These are phyloP conservation scores for Polymixis lichenea DNA, from an alignment of 2,888 invertebrate genomes.

Conservation along the genomic window DNA sequence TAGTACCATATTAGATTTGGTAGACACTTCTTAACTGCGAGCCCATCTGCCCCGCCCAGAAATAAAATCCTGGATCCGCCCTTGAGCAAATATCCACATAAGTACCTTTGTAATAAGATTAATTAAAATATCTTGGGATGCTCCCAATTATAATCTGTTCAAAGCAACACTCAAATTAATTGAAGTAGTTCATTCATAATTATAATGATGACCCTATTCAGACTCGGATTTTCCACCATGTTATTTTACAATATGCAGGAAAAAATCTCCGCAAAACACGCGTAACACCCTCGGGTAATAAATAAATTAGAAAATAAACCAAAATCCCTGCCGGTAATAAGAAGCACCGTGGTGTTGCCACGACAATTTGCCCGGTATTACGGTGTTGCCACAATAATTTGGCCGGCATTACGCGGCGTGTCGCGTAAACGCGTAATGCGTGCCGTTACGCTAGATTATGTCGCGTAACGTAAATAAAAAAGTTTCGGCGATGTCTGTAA, in stretches of 20 bases:
- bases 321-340: conserved; percentile 35
- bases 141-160: not conserved
- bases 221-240: not conserved
- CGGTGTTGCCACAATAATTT: conserved; percentile 30
- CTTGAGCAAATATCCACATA: not conserved
- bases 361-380: conserved; percentile 47
- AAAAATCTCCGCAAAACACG: conserved; percentile 1
- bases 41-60: too few species aligned
- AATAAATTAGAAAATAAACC: conserved; percentile 49
- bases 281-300: conserved; percentile 26
- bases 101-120: not conserved
- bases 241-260: not conserved
- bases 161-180: not conserved
- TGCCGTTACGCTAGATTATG: conserved; percentile 59
- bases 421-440: conserved; percentile 60
- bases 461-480: conserved; percentile 64
- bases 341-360: conserved; percentile 17
- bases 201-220: not conserved
- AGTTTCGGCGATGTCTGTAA: conserved; percentile 61
- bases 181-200: conserved; percentile 1
- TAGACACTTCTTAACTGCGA: too few species aligned
- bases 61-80: too few species aligned
- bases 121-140: not conserved
- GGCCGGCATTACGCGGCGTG: conserved; percentile 36
- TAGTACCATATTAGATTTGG: too few species aligned